These are phyloP conservation scores for Lophotriccus pileatus DNA, from an alignment of 2,797 vertebrate species.

Conservation along the genomic window DNA sequence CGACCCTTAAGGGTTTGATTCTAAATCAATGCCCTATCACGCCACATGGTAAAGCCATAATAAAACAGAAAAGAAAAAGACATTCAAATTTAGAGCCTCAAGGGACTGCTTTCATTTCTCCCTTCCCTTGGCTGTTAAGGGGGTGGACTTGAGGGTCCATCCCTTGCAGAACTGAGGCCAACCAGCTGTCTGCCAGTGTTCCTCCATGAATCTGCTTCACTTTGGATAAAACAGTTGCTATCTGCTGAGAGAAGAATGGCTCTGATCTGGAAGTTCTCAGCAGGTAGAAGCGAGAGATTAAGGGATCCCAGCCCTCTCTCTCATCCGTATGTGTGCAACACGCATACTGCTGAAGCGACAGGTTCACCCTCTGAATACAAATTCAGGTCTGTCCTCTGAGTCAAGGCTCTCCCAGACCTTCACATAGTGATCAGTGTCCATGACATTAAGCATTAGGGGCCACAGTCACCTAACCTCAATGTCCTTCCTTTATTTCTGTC, in stretches of 20 bases:
- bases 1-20: background rate
- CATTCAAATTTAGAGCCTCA: background rate
- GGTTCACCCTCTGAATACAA: background rate
- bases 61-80: background rate
- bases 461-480: background rate
- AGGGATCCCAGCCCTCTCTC: background rate
- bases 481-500: background rate
- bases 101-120: background rate
- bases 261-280: background rate
- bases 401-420: background rate
- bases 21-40: background rate
- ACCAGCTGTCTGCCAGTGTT: background rate
- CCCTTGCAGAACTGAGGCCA: background rate
- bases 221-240: background rate
- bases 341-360: background rate
- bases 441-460: background rate
- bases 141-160: fast-evolving
- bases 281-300: background rate
- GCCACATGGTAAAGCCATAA: background rate
- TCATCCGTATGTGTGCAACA: background rate
- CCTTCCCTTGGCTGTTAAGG: background rate
- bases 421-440: background rate
- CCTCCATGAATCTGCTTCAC: background rate
- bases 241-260: background rate
- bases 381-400: background rate